Conservation (phyloP, 2,113 vertebrate species). For the Myotis yumanensis region DNA sequence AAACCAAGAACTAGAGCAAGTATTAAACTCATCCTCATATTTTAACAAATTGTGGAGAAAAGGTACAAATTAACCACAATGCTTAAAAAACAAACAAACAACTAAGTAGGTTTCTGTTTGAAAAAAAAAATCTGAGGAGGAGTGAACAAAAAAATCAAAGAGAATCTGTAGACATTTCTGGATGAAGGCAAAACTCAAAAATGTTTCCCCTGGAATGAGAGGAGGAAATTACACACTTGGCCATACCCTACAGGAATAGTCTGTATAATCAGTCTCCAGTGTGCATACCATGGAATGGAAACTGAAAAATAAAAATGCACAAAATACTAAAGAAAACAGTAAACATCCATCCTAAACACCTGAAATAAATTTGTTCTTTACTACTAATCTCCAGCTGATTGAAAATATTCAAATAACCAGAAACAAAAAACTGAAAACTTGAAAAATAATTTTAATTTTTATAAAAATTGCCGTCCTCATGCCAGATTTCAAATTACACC, state of each 20-base stretch:
- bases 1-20: constrained; percentile 18
- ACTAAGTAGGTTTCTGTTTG: constrained; percentile 45
- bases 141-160: constrained; percentile 60
- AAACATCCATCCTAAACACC: constrained; percentile 57
- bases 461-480: constrained; percentile 45
- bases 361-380: constrained; percentile 42
- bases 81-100: constrained; percentile 25
- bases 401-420: neutral
- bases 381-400: neutral
- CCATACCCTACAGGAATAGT: constrained; percentile 53
- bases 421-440: constrained; percentile 52
- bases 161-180: constrained; percentile 57
- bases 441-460: constrained; percentile 37
- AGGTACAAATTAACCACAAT: constrained; percentile 52
- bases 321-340: constrained; percentile 49
- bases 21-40: constrained; percentile 47
- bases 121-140: constrained; percentile 61
- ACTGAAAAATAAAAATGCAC: constrained; percentile 53
- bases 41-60: constrained; percentile 55
- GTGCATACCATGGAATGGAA: constrained; percentile 18
- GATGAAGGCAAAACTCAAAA: constrained; percentile 58
- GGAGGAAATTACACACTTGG: constrained; percentile 57
- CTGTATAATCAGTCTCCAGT: constrained; percentile 47
- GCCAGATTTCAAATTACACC: constrained; percentile 14
- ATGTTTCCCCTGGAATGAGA: constrained; percentile 52